These are phyloP conservation scores for Sarcophaga peregrina DNA, from an alignment of 1,140 invertebrate genomes.

Conservation along the genomic window DNA sequence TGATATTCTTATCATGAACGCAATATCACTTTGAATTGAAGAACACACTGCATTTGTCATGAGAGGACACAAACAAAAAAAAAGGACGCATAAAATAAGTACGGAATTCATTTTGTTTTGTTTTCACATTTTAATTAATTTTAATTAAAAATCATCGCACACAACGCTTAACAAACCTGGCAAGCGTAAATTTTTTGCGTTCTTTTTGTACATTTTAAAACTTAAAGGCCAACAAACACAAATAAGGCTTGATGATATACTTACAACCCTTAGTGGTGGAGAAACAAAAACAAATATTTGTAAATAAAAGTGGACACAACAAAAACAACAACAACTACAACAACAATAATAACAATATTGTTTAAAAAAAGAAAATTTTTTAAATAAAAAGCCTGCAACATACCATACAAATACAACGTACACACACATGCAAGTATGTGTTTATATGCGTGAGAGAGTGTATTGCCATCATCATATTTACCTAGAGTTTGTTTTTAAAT, in stretches of 20 bases:
- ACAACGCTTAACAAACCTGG: conserved; percentile 7
- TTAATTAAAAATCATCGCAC: conserved; percentile 25
- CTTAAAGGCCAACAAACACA: conserved; percentile 7
- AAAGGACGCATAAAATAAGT: not conserved
- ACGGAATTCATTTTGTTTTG: not conserved
- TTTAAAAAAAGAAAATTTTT: not conserved
- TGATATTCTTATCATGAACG: not conserved
- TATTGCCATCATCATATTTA: not conserved
- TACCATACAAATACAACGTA: not conserved
- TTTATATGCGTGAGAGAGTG: not conserved
- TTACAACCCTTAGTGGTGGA: conserved; percentile 21
- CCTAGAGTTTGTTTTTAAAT: not conserved
- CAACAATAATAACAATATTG: not conserved
- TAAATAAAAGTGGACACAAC: conserved; percentile 7
- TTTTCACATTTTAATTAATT: conserved; percentile 25
- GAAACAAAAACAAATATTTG: conserved; percentile 25
- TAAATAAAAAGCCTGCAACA: too few relatives aligned
- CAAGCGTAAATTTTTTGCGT: conserved; percentile 16
- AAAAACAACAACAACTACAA: conserved; percentile 4
- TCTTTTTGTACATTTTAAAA: conserved; percentile 4
- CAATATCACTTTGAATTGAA: not conserved
- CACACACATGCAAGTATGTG: not conserved
- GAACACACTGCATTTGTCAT: conserved; percentile 13
- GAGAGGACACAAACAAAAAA: not conserved
- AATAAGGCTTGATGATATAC: not conserved